Percentiles rank a stretch among this genome's conserved stretches.
Conservation (phyloP, 2,888 invertebrate species). For the Koerneria pararmatus region DNA sequence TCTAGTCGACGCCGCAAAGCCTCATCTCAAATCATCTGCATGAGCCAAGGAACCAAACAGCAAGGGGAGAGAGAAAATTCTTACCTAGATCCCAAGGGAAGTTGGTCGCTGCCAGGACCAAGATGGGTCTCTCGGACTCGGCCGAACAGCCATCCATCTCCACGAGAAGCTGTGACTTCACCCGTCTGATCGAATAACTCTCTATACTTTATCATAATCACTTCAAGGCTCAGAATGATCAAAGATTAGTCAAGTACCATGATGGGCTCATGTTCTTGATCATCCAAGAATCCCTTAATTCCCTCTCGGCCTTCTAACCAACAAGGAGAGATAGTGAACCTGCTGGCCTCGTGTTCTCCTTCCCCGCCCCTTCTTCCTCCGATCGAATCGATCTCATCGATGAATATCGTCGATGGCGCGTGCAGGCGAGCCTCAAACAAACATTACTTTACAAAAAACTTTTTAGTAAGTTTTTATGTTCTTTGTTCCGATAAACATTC, state of each 20-base stretch:
- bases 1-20: conserved; percentile 87
- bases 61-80: not conserved
- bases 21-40: conserved; percentile 65
- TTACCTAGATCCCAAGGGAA: conserved; percentile 89
- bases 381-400: conserved; percentile 96
- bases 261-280: no score
- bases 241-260: no score
- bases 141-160: conserved; percentile 80
- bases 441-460: no score
- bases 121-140: conserved; percentile 70
- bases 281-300: no score
- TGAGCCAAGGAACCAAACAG: conserved; percentile 64
- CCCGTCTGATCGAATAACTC: no score
- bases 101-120: conserved; percentile 97
- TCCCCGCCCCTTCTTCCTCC: conserved; percentile 75
- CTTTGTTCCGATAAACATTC: not conserved
- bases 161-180: conserved; percentile 92
- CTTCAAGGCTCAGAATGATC: no score
- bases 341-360: conserved; percentile 94
- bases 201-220: no score
- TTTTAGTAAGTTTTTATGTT: no score
- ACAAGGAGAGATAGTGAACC: no score
- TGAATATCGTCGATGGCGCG: conserved; percentile 96
- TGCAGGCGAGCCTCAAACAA: conserved; percentile 81
- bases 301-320: no score